phyloP scores from a whole-genome alignment of 2,113 vertebrate genomes.

The Daphoenositta chrysoptera region DNA sequence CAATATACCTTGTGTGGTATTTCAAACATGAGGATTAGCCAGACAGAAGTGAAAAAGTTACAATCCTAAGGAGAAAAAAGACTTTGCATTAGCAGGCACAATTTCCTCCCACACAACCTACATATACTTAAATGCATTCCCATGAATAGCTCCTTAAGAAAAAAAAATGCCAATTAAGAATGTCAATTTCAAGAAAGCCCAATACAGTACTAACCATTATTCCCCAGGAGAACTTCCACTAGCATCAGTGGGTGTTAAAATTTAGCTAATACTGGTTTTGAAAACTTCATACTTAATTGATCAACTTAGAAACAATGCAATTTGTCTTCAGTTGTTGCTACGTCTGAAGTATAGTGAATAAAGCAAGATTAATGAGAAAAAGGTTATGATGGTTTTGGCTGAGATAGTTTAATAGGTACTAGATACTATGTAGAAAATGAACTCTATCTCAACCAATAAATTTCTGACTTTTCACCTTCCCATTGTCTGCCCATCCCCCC shows the following conservation, averaged over 20 bases:
- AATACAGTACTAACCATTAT: neutral
- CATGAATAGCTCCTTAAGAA: neutral
- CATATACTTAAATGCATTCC: neutral
- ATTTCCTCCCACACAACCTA: neutral
- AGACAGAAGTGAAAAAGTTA: neutral
- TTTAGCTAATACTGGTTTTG: neutral
- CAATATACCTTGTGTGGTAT: neutral
- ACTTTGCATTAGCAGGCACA: neutral
- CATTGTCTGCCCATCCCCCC: neutral
- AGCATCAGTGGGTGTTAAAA: neutral
- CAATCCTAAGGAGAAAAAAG: neutral
- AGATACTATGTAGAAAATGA: neutral
- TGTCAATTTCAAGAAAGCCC: neutral
- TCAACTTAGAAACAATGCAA: neutral
- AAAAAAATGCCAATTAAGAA: neutral
- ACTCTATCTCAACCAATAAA: neutral
- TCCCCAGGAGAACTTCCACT: neutral
- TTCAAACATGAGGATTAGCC: neutral
- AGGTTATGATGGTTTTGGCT: neutral
- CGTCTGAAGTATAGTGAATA: neutral
- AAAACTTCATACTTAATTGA: neutral
- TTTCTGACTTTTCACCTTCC: neutral
- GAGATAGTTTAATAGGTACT: neutral
- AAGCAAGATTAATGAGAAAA: neutral
- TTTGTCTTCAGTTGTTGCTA: neutral